These are phyloP conservation scores for Rhagoletis zephyria DNA, from an alignment of 1,140 invertebrate genomes.

Conservation along the genomic window DNA sequence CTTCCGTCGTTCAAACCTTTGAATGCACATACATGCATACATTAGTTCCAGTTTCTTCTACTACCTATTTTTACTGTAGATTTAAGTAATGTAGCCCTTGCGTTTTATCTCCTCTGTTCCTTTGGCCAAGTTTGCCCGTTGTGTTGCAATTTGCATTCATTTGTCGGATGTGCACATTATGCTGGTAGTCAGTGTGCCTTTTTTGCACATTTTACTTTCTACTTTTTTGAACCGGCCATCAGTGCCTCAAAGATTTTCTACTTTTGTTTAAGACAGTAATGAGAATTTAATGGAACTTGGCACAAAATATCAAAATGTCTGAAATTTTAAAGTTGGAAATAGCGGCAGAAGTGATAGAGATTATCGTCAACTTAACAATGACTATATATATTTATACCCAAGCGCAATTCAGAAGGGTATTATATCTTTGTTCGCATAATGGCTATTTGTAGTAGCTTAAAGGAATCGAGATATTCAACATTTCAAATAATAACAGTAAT, in stretches of 20 bases:
- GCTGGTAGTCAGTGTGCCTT: neutral
- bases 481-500: too few relatives aligned
- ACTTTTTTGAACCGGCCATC: neutral
- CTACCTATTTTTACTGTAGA: neutral
- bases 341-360: too few relatives aligned
- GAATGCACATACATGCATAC: neutral
- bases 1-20: neutral
- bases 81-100: neutral
- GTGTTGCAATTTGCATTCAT: constrained; percentile 45
- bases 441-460: too few relatives aligned
- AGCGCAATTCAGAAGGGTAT: too few relatives aligned
- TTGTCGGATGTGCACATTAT: constrained; percentile 39
- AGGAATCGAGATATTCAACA: too few relatives aligned
- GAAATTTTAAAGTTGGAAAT: neutral
- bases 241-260: neutral
- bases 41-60: neutral
- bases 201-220: constrained; percentile 12
- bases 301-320: constrained; percentile 14
- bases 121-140: constrained; percentile 10
- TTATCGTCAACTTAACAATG: too few relatives aligned
- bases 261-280: neutral
- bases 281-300: constrained; percentile 52
- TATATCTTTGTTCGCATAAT: too few relatives aligned
- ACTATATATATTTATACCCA: too few relatives aligned
- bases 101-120: neutral